Evolutionary conservation across 2,797 vertebrate genomes (phyloP).

Genomic region (Sebastes baramenuke): DNA sequence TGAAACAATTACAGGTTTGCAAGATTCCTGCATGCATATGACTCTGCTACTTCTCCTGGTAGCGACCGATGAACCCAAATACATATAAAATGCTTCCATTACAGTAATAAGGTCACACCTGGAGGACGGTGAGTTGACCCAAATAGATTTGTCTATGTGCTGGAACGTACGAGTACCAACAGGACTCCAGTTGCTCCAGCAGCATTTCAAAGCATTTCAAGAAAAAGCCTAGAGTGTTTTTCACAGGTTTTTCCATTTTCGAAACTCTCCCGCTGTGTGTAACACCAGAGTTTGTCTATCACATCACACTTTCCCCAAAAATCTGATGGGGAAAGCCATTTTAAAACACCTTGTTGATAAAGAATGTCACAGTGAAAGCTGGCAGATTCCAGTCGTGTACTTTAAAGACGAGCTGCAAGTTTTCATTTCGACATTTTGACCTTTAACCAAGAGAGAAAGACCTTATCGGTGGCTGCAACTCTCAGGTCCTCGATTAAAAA

Average conservation of each 20-base stretch:
- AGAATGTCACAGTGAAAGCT: neutral
- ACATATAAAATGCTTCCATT: neutral
- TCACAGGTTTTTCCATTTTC: no score
- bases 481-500: neutral
- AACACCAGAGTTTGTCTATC: neutral
- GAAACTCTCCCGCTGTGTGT: neutral
- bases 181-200: neutral
- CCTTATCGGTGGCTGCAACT: neutral
- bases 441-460: neutral
- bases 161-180: neutral
- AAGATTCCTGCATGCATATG: neutral
- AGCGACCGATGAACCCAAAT: neutral
- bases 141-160: neutral
- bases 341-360: neutral
- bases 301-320: neutral
- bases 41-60: neutral
- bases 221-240: no score
- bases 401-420: neutral
- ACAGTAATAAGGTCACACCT: conserved; percentile 24
- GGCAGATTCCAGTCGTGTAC: neutral
- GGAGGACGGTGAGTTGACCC: neutral
- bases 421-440: neutral
- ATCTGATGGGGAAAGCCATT: neutral
- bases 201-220: no score
- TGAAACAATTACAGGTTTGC: neutral